Conservation (phyloP, 2,113 vertebrate genomes). For the Zeus faber region DNA sequence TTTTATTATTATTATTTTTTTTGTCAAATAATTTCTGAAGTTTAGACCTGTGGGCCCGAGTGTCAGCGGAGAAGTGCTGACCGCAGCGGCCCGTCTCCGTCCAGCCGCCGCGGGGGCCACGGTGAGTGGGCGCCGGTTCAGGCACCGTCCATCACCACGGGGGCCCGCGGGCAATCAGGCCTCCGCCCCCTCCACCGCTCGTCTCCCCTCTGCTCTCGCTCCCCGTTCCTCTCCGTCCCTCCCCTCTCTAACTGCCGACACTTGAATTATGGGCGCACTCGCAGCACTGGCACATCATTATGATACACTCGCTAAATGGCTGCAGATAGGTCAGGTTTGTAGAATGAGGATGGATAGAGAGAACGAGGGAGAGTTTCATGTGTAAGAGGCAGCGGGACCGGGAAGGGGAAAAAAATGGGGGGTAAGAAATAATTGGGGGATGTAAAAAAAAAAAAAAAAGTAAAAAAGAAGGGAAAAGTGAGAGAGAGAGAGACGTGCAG, state of each 20-base stretch:
- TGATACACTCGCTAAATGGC: conserved; percentile 48
- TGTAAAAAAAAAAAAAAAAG: too few species aligned
- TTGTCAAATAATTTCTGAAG: too few species aligned
- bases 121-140: conserved; percentile 33
- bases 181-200: not conserved
- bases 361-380: not conserved
- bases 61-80: too few species aligned
- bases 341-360: conserved; percentile 17
- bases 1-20: too few species aligned
- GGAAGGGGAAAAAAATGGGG: too few species aligned
- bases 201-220: not conserved
- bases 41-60: too few species aligned
- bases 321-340: conserved; percentile 40
- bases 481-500: conserved; percentile 20
- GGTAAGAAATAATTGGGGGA: too few species aligned
- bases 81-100: too few species aligned
- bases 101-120: too few species aligned
- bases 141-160: conserved; percentile 18
- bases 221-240: not conserved
- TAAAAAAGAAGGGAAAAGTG: conserved; percentile 3
- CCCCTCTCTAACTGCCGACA: not conserved
- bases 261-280: conserved; percentile 45
- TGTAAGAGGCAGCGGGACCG: too few species aligned
- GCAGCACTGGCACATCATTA: conserved; percentile 44
- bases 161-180: too few species aligned